Evolutionary conservation across 1,140 invertebrate species (phyloP).

Genomic region (Yoshiicerus persimilis): DNA sequence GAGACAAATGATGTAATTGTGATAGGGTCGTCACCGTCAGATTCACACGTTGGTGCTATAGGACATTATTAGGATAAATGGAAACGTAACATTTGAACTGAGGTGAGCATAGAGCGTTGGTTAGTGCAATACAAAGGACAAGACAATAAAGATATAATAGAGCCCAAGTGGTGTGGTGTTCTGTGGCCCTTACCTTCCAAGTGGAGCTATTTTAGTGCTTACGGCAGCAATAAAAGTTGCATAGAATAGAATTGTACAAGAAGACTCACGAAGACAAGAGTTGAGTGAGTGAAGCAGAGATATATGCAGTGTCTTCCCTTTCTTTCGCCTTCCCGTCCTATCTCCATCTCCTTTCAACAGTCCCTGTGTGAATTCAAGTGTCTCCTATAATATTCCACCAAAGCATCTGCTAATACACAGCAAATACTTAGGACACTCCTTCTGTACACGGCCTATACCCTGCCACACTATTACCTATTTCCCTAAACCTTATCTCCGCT

Average conservation of each 20-base stretch:
- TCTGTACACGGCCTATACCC: no score
- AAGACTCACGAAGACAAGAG: background rate
- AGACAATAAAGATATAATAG: background rate
- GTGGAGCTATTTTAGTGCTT: background rate
- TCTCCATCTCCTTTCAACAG: background rate
- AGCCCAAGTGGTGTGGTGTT: background rate
- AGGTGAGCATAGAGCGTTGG: background rate
- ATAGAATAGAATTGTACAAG: background rate
- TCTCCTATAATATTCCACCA: background rate
- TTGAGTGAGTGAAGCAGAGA: background rate
- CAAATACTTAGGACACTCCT: no score
- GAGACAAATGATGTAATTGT: background rate
- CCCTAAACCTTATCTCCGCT: no score
- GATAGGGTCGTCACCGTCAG: background rate
- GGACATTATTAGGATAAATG: background rate
- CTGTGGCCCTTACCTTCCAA: background rate
- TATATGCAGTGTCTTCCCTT: background rate
- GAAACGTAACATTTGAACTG: background rate
- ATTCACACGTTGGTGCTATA: background rate
- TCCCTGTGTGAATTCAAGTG: background rate
- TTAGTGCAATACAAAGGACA: background rate
- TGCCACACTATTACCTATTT: no score
- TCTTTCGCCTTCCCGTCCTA: background rate
- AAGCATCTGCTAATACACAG: background rate
- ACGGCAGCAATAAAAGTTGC: background rate